A percentile compares a stretch with the other conserved stretches of the same genome.
phyloP scores from a whole-genome alignment of 2,113 vertebrate genomes.

The Axis porcinus region DNA sequence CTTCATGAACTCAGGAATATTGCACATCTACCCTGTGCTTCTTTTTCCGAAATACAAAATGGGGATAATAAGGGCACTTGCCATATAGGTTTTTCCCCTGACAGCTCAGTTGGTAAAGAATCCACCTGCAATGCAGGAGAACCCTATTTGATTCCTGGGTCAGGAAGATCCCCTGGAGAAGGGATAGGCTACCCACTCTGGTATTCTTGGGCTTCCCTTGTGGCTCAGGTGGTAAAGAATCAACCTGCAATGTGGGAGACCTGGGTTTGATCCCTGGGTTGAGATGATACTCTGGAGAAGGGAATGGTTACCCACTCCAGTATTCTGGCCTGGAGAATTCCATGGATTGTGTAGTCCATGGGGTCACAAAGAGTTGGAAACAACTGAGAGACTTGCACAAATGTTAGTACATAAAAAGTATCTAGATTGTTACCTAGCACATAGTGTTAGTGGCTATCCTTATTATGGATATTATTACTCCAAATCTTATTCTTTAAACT shows the following conservation, averaged over 20 bases:
- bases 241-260: too few species aligned
- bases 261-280: too few species aligned
- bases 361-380: not conserved
- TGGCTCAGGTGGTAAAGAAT: too few species aligned
- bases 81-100: not conserved
- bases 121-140: not conserved
- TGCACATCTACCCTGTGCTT: not conserved
- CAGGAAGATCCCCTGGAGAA: not conserved
- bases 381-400: not conserved
- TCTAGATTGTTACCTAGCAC: not conserved
- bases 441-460: not conserved
- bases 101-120: not conserved
- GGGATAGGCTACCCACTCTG: not conserved
- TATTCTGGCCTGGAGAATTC: not conserved
- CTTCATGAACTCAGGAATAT: not conserved
- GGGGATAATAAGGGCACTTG: not conserved
- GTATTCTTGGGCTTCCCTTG: too few species aligned
- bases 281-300: too few species aligned
- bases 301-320: not conserved
- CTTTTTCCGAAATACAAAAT: not conserved
- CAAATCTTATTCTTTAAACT: not conserved
- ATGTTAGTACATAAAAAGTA: not conserved
- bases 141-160: not conserved
- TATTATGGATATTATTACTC: not conserved
- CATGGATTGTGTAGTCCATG: not conserved